These are phyloP conservation scores for Physocephala rufipes DNA, from an alignment of 2,888 invertebrate species.

Conservation along the genomic window DNA sequence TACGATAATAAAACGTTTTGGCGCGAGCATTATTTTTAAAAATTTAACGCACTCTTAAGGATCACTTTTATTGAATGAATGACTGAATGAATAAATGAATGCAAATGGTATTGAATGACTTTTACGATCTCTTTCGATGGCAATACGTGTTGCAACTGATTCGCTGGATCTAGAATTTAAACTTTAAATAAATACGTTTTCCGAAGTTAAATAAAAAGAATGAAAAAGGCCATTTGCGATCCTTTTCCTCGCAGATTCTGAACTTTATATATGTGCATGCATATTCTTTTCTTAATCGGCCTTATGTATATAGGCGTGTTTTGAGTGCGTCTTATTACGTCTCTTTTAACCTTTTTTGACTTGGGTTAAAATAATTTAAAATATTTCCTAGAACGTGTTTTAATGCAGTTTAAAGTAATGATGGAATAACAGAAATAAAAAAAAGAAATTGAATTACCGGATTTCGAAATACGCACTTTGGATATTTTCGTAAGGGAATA, in stretches of 20 bases:
- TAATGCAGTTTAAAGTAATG: not conserved
- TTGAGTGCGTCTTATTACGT: not conserved
- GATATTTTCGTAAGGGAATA: too few relatives aligned
- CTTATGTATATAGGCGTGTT: too few relatives aligned
- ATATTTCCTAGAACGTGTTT: not conserved
- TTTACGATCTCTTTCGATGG: conserved; percentile 37
- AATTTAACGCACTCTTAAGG: too few relatives aligned
- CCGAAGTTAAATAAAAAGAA: not conserved
- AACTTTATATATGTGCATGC: not conserved
- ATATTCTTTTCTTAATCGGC: too few relatives aligned
- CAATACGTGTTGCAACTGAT: conserved; percentile 48
- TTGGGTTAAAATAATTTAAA: not conserved
- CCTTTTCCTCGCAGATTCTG: not conserved
- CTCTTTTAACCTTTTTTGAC: not conserved
- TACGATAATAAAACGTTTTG: conserved; percentile 26
- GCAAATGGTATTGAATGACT: conserved; percentile 46
- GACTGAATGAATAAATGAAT: conserved; percentile 46
- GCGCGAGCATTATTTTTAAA: not conserved
- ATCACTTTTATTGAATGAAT: not conserved
- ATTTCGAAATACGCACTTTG: too few relatives aligned
- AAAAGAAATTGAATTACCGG: too few relatives aligned
- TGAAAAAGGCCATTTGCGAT: not conserved
- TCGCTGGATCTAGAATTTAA: conserved; percentile 16
- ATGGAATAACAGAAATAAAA: not conserved
- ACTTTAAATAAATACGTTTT: conserved; percentile 7